These are phyloP conservation scores for Porites australiensis DNA, from an alignment of 64 coral and sea anemone genomes.

Conservation along the genomic window DNA sequence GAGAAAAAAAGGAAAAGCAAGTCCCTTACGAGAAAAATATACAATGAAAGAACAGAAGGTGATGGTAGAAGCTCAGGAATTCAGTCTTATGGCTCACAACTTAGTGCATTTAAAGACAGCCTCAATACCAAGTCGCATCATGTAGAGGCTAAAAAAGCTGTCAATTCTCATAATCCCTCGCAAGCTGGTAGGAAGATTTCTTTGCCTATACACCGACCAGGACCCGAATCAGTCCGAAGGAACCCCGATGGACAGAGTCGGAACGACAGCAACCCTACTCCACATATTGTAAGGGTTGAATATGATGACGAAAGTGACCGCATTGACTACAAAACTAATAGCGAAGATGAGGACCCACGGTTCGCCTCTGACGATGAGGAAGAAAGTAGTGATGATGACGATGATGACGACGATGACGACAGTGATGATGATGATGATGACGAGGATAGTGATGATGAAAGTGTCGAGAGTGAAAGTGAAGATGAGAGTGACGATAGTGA, in stretches of 20 bases:
- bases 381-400: constrained; percentile 11
- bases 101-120: constrained; percentile 31
- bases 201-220: constrained; percentile 17
- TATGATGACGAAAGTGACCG: constrained; percentile 44
- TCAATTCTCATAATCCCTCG: not conserved
- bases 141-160: not conserved
- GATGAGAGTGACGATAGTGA: not conserved
- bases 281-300: constrained; percentile 1
- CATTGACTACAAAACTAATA: constrained; percentile 32
- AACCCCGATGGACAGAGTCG: constrained; percentile 70
- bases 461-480: not conserved
- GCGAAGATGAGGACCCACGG: not conserved
- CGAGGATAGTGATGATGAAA: not conserved
- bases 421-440: not conserved
- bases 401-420: not conserved
- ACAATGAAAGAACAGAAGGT: constrained; percentile 51
- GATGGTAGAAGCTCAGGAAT: constrained; percentile 70
- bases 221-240: constrained; percentile 17
- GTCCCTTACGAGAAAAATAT: not conserved
- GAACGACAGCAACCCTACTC: constrained; percentile 18
- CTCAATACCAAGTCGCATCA: not conserved
- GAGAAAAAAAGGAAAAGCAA: not conserved
- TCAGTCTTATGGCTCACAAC: constrained; percentile 41
- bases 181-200: not conserved
- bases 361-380: not conserved